Evolutionary conservation across 2,888 invertebrate species (phyloP), one percentile per base, ranked within the genome.

Genomic region (Watsonalla cultraria): DNA sequence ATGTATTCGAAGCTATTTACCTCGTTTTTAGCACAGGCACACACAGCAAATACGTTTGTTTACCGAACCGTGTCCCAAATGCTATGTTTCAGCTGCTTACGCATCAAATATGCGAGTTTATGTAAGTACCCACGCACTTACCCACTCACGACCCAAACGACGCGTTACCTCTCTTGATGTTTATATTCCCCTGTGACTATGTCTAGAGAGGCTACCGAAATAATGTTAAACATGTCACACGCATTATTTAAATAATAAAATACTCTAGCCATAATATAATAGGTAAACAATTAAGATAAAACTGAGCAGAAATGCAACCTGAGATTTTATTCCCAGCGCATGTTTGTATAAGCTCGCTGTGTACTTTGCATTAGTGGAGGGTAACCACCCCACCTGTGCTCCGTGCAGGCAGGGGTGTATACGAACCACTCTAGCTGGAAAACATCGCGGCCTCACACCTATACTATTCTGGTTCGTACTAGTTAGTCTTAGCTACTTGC

Each of bases 1-100:
- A 80, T 76, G 71, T 72, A 80, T 76, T 61, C 64, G 51, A 61
- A 63, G 60, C 70, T 67, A 68, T 78, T 74, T 77, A 69, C 74
- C 66, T 72, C 65, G 74, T 72, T 72, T 65, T 73, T 62, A 61
- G 67, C 62, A 72, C 68, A 67, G 68, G 68, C 65, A 64, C 66
- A 62, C 57, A 60, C 56, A 64, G 61, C 64, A 65, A 70, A 66
- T 64, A 65, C 58, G 55, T 66, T 54, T 69, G 64, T 66, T 68
- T 66, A 59, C 57, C 51, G 39, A 53, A 64, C 60, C 57, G 58
- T 62, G 58, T 58, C 59, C 56, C 49, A 49, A 49, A 49, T 14
- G 35, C 48, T 48, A 35, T 48, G 48, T 14, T 48, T 48, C 35
- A 48, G 35, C 49, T 49, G 49, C 49, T 49, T 49, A 49, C 49